Conservation (phyloP, 2,888 invertebrate species). For the Lasioglossum oenotherae region DNA sequence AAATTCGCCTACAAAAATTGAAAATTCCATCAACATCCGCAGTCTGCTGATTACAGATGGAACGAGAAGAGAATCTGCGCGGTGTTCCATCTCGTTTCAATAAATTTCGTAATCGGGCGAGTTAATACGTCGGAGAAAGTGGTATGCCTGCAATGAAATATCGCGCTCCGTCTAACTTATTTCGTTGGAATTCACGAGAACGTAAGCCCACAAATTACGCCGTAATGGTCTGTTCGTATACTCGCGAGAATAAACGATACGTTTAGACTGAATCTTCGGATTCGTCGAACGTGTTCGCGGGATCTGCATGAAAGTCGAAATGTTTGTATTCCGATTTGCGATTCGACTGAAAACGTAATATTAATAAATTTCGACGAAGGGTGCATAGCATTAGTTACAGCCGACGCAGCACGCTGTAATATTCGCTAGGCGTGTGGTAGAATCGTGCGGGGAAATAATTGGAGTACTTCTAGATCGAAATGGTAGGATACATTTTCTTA, state of each 20-base stretch:
- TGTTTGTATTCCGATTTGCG: not conserved
- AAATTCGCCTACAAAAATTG: too few relatives aligned
- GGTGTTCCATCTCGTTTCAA: not conserved
- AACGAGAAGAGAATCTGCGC: not conserved
- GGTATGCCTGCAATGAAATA: conserved; percentile 7
- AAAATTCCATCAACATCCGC: too few relatives aligned
- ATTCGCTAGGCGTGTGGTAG: not conserved
- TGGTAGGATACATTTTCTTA: conserved; percentile 5
- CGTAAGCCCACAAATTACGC: conserved; percentile 13
- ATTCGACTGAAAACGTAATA: not conserved
- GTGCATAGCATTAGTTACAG: conserved; percentile 12
- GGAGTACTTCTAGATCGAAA: not conserved
- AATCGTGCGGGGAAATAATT: conserved; percentile 13
- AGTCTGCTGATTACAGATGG: not conserved
- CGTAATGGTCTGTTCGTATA: conserved; percentile 9
- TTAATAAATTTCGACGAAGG: not conserved
- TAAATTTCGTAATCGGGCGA: conserved; percentile 7
- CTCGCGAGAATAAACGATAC: not conserved
- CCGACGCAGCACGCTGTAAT: not conserved
- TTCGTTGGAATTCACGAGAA: not conserved
- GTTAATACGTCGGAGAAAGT: not conserved
- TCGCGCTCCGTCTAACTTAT: not conserved
- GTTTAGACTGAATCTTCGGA: not conserved
- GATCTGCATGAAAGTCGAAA: not conserved
- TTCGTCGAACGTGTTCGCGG: not conserved